phyloP scores from a whole-genome alignment of 2,797 vertebrate genomes.

The Distichodus sexfasciatus region DNA sequence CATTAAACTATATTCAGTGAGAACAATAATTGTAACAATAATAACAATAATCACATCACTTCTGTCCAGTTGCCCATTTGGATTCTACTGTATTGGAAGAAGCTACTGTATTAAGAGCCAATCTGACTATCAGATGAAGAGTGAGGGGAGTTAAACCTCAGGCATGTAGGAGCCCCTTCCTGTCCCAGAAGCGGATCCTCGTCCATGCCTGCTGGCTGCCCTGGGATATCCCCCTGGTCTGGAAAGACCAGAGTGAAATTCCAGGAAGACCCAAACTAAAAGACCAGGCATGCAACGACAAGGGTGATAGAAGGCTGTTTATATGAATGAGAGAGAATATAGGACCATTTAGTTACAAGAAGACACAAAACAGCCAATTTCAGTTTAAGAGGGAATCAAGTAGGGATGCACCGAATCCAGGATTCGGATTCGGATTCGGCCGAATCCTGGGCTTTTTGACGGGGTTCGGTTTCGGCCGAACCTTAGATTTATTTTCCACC shows the following conservation, averaged over 20 bases:
- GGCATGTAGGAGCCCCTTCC: slow-evolving; percentile 57
- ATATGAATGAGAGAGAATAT: background rate
- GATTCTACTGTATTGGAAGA: background rate
- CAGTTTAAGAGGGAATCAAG: too few species aligned
- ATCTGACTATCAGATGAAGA: slow-evolving; percentile 56
- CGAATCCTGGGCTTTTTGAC: too few species aligned
- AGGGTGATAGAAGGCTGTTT: background rate
- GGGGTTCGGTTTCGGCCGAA: too few species aligned
- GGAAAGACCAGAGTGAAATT: slow-evolving; percentile 9
- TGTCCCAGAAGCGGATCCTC: slow-evolving; percentile 57
- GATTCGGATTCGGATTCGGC: too few species aligned
- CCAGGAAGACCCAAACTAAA: background rate
- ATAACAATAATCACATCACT: too few species aligned
- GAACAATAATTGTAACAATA: too few species aligned
- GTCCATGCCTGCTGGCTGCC: slow-evolving; percentile 55
- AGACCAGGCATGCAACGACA: slow-evolving; percentile 1
- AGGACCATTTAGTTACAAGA: too few species aligned
- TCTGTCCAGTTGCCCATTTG: too few species aligned
- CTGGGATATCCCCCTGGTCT: background rate
- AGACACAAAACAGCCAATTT: too few species aligned
- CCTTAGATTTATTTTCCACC: too few species aligned
- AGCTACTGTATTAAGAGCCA: background rate
- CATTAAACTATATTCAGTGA: too few species aligned
- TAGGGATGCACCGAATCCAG: too few species aligned
- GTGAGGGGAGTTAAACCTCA: slow-evolving; percentile 65